These are phyloP conservation scores for Drosophila anomalata DNA, from an alignment of 2,888 invertebrate genomes.

Conservation along the genomic window DNA sequence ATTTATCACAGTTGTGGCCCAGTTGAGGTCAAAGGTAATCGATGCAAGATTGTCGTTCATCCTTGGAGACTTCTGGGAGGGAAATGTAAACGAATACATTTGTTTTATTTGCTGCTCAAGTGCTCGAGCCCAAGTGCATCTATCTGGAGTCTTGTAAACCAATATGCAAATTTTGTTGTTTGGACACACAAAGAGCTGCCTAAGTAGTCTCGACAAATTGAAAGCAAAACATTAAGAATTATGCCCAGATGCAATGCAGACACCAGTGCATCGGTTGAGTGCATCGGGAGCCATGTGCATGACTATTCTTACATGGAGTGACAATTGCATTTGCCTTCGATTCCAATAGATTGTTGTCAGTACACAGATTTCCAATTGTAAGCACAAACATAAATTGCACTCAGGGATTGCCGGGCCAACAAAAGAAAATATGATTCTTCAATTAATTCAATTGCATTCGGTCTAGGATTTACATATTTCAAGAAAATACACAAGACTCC, in stretches of 20 bases:
- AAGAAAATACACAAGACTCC: constrained; percentile 45
- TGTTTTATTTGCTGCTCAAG: constrained; percentile 52
- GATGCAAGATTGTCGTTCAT: constrained; percentile 26
- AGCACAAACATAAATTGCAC: constrained; percentile 51
- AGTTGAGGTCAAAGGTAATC: constrained; percentile 36
- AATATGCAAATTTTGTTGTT: constrained; percentile 66
- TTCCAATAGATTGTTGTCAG: constrained; percentile 55
- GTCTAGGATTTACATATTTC: constrained; percentile 23
- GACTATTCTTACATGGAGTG: constrained; percentile 54
- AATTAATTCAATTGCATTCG: constrained; percentile 1
- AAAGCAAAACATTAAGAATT: constrained; percentile 80
- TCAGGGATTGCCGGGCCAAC: constrained; percentile 2
- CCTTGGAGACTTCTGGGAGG: constrained; percentile 16
- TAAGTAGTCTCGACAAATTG: constrained; percentile 77
- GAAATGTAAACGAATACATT: constrained; percentile 63
- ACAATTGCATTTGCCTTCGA: constrained; percentile 24
- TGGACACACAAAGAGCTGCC: constrained; percentile 25
- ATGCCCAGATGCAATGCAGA: constrained; percentile 60
- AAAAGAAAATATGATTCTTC: constrained; percentile 45
- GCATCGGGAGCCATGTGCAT: constrained; percentile 59
- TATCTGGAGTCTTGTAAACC: constrained; percentile 22
- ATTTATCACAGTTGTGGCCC: constrained; percentile 36
- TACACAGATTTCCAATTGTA: constrained; percentile 73
- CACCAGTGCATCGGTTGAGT: not conserved
- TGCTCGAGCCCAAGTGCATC: not conserved